phyloP scores from a whole-genome alignment of 2,888 invertebrate species.

The Nephrotoma appendiculata region DNA sequence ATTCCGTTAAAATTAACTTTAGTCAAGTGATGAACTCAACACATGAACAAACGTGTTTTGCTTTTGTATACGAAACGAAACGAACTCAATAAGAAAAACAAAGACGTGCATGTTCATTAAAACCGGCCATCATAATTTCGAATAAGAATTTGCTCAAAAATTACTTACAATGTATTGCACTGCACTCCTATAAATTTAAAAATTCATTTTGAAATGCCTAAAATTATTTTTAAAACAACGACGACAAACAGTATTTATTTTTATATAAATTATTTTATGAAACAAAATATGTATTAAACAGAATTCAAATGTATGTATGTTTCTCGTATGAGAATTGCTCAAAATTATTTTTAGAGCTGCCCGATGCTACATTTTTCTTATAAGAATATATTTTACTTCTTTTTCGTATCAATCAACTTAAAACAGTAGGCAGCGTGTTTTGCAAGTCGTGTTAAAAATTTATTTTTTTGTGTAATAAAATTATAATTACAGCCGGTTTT shows the following conservation, averaged over 20 bases:
- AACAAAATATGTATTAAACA: too few species aligned
- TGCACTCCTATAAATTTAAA: too few species aligned
- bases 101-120: too few species aligned
- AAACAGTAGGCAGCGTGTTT: background rate
- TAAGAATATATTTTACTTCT: background rate
- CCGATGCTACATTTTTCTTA: background rate
- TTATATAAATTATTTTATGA: too few species aligned
- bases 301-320: too few species aligned
- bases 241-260: too few species aligned
- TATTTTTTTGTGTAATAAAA: background rate
- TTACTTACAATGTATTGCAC: too few species aligned
- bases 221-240: too few species aligned
- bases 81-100: background rate
- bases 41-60: background rate
- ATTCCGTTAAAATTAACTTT: too few species aligned
- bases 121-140: background rate
- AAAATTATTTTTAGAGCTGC: background rate
- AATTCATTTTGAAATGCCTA: too few species aligned
- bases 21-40: too few species aligned
- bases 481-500: background rate
- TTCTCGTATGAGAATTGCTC: background rate
- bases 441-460: background rate
- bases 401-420: background rate
- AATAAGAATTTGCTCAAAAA: background rate
- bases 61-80: background rate